Conservation (phyloP, 2,113 vertebrate species). For the Tragelaphus imberbis region DNA sequence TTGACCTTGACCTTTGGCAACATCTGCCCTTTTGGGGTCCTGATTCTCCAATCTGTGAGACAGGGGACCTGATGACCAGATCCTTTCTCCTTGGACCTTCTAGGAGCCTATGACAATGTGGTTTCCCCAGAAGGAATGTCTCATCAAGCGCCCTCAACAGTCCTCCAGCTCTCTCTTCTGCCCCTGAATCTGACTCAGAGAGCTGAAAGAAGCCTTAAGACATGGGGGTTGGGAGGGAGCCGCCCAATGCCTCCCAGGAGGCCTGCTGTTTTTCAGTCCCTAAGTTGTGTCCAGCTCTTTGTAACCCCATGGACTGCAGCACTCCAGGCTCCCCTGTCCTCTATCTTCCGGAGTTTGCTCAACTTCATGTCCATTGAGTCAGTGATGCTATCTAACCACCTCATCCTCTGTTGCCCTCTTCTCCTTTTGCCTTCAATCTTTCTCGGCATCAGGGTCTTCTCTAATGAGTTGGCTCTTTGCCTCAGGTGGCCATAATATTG, state of each 20-base stretch:
- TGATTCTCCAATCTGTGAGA: background rate
- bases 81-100: background rate
- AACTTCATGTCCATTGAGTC: background rate
- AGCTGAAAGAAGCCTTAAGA: background rate
- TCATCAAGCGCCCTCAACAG: background rate
- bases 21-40: background rate
- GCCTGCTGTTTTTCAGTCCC: background rate
- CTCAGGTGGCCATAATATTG: no score
- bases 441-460: background rate
- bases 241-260: background rate
- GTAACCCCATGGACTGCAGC: background rate
- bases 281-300: background rate
- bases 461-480: background rate
- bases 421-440: background rate
- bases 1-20: background rate
- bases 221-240: fast-evolving
- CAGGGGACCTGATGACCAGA: background rate
- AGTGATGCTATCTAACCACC: background rate
- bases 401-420: background rate
- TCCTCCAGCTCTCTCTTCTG: background rate
- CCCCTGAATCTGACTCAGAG: background rate
- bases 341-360: background rate
- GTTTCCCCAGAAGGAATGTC: fast-evolving
- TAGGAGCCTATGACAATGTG: background rate
- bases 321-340: background rate